A percentile compares a stretch with the other conserved stretches of the same genome.
Conservation (phyloP, 1,140 invertebrate genomes). For the Drosophila gunungcola region DNA sequence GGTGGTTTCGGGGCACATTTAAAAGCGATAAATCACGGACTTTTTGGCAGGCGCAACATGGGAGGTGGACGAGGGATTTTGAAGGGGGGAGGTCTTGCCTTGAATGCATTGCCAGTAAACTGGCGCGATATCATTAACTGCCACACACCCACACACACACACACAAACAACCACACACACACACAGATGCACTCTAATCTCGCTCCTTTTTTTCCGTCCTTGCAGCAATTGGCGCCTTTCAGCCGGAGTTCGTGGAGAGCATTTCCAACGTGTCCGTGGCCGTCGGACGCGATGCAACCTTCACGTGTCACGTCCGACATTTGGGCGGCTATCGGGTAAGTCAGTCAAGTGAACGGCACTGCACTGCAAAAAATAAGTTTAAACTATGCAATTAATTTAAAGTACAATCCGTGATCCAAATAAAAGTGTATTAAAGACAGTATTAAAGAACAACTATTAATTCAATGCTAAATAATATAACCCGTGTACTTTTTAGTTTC, state of each 20-base stretch:
- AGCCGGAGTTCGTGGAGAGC: conserved; percentile 93
- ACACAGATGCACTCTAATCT: conserved; percentile 66
- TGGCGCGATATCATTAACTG: conserved; percentile 77
- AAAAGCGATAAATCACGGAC: conserved; percentile 77
- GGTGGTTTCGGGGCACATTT: conserved; percentile 60
- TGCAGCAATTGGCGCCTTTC: conserved; percentile 87
- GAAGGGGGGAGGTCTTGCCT: neutral
- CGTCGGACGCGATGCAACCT: conserved; percentile 93
- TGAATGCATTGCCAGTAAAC: conserved; percentile 32
- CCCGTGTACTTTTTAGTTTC: too few relatives aligned
- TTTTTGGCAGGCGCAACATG: conserved; percentile 66
- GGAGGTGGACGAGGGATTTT: conserved; percentile 2
- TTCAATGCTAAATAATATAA: too few relatives aligned
- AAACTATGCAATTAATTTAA: too few relatives aligned
- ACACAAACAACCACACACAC: conserved; percentile 15
- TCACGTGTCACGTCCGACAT: conserved; percentile 94
- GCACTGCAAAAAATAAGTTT: neutral
- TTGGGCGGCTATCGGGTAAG: conserved; percentile 95
- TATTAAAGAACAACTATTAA: too few relatives aligned
- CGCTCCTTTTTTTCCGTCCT: conserved; percentile 2
- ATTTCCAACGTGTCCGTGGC: conserved; percentile 93
- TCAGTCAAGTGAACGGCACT: conserved; percentile 34
- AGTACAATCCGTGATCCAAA: too few relatives aligned
- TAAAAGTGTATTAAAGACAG: too few relatives aligned
- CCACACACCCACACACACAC: conserved; percentile 54